Conservation (phyloP, 2,888 invertebrate genomes). For the Drosophila siamana region DNA sequence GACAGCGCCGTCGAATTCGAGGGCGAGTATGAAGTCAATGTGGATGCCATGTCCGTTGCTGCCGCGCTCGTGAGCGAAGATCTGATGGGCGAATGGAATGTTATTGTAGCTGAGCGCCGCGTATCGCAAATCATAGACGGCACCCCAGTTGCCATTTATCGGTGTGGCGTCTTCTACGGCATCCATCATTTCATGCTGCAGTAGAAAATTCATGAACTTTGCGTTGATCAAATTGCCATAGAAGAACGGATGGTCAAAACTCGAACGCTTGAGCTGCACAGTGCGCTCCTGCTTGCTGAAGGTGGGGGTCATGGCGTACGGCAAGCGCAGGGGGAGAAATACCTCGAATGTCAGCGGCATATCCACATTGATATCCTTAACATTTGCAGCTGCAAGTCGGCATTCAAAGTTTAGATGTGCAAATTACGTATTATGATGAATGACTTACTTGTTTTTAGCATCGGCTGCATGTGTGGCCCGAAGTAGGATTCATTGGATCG, state of each 20-base stretch:
- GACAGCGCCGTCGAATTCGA: constrained; percentile 47
- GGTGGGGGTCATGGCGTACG: constrained; percentile 27
- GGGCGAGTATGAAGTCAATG: constrained; percentile 57
- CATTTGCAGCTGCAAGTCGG: constrained; percentile 32
- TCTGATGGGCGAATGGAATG: constrained; percentile 48
- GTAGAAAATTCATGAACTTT: constrained; percentile 40
- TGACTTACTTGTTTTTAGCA: constrained; percentile 39
- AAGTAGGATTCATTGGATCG: constrained; percentile 17
- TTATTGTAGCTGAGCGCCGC: constrained; percentile 2
- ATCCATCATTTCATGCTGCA: constrained; percentile 34
- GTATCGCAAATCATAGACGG: constrained; percentile 42
- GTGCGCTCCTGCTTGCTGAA: constrained; percentile 30
- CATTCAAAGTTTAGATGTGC: background rate
- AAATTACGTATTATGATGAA: background rate
- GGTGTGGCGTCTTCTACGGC: background rate
- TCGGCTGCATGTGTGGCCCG: background rate
- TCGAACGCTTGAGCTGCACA: constrained; percentile 24
- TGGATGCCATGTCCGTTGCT: constrained; percentile 22
- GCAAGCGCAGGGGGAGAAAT: constrained; percentile 54
- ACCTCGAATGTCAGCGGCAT: constrained; percentile 53
- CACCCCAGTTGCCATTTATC: background rate
- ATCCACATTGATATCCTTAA: constrained; percentile 31
- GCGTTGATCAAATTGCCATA: constrained; percentile 46
- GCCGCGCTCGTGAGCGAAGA: constrained; percentile 22
- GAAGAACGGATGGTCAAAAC: constrained; percentile 44